Base-by-base conservation (phyloP, 2,888 invertebrate genomes). In the Chymomyza fuscimana region DNA sequence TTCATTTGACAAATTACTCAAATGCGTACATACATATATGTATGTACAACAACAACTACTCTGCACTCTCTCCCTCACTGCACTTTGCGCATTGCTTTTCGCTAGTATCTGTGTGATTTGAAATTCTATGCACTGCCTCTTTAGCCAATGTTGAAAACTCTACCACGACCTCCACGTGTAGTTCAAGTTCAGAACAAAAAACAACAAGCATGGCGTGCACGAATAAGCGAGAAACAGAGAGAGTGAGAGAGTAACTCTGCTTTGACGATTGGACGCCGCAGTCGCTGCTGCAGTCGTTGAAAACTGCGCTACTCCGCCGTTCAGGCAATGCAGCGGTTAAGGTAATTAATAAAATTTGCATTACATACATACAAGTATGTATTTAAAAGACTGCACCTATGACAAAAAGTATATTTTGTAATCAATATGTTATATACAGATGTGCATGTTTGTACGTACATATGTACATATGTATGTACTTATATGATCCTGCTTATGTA, bases 91-190 rank as follows among this genome's bases (percentile, higher is more conserved):
- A 19, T n/a, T n/a, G n/a, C 22, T 40, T 50, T 50, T 6, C 22
- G 16, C 50, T 51, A 4, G 46, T 67, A 32, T 32, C 32, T 32
- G 32, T 65, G 69, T 65, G 75, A 70, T 85, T 87, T 64, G 77
- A 86, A 91, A 90, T 84, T 79, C 29, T 69, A 69, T 74, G 81
- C 82, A 83, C 80, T 66, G 67, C 90, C 89, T 90, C 90, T 74
- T 78, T 83, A 81, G 74, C 69, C 70, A 64, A n/a, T 2, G 29
- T 89, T 63, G 81, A 86, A 89, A 90, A 82, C 74, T 64, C 73
- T 72, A 88, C 89, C 89, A 89, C 85, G 82, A 83, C 91, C 91
- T 89, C 92, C 91, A 92, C 91, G 91, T 91, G 91, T 90, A 90
- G 91, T 91, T 91, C 91, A 91, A 91, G 91, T 91, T 91, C 91